Evolutionary conservation across 2,113 vertebrate species (phyloP), one percentile per base, ranked within the genome.

Genomic region (Grallaria varia): DNA sequence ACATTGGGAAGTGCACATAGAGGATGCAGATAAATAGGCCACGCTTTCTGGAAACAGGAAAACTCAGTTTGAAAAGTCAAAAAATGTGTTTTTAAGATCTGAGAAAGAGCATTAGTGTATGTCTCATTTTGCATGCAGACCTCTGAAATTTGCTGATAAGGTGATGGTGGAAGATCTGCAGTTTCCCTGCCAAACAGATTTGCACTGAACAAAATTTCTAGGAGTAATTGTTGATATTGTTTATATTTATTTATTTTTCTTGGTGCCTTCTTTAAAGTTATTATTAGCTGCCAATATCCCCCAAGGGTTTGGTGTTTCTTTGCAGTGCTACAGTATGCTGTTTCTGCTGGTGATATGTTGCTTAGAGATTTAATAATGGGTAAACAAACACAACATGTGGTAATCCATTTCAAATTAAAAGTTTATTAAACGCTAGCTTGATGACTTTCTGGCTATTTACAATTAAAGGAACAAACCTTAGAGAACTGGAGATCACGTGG

Each of bases 321-420:
- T 89, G 73, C 83, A 78, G 66, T 95, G 96, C 87, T 98, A 97
- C 97, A 97, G 97, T 98, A 97, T 92, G 93, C 92, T 97, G 86
- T 97, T 98, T 97, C 96, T 97, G 96, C 95, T 96, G 97, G 96
- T 97, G 97, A 98, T 97, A 96, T 94, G 98, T 97, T 98, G 97
- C 97, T 98, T 96, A 97, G 98, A 98, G 97, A 98, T 98, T 98
- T 98, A 98, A 98, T 98, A 98, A 98, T 97, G 97, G 95, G 97
- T 98, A 98, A 98, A 98, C 98, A 98, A 98, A 98, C 98, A 98
- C 98, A 98, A 98, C 97, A 98, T 98, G 98, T 98, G 98, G 97
- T 98, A 98, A 98, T 98, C 97, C 98, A 97, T 98, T 98, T 98
- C 97, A 98, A 98, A 98, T 98, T 98, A 98, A 98, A 98, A 98